Evolutionary conservation across 2,797 vertebrate genomes (phyloP), one percentile per base, ranked within the genome.

Genomic region (Falco novaeseelandiae): DNA sequence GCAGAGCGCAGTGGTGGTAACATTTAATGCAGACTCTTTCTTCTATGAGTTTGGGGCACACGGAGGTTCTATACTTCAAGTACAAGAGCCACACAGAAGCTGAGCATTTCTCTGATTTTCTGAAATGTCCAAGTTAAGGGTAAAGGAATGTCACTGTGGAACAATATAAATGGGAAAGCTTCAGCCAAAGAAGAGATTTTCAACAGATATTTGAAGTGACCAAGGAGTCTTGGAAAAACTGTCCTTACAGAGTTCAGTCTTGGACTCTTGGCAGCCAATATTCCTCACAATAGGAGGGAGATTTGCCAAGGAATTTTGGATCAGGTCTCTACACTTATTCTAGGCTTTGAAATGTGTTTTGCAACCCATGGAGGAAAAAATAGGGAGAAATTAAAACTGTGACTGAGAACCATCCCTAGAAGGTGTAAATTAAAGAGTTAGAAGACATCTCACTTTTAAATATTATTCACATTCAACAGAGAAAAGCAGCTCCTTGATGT

Each of bases 371-470:
- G 54, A 94, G 81, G 59, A 70, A 93, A 82, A 94, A 94, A 81
- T 25, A 87, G 32, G 67, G 16, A 83, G 36, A 81, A 92, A 89
- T 96, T 91, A 95, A 87, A 89, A 73, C 78, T 2, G 10, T 96
- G 92, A 96, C 84, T 90, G 87, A 96, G 91, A 94, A 76, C 49
- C 21, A 23, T 89, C 81, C 73, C 62, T 85, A 82, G 82, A 96
- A 96, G 88, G 96, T 97, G 90, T 79, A 97, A 97, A 96, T 96
- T 97, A 95, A 96, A 96, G 94, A 88, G 95, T 96, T 96, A 96
- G 95, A 95, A 94, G 87, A 81, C 88, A 92, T 92, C 87, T 91
- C 94, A 93, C 84, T 95, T 93, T 91, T 87, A 95, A 93, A 82
- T 88, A 88, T 71, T 96, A 78, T 93, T 95, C 95, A 90, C 87